phyloP scores from a whole-genome alignment of 2,797 vertebrate genomes.

The Mormyrus hasselquistii region DNA sequence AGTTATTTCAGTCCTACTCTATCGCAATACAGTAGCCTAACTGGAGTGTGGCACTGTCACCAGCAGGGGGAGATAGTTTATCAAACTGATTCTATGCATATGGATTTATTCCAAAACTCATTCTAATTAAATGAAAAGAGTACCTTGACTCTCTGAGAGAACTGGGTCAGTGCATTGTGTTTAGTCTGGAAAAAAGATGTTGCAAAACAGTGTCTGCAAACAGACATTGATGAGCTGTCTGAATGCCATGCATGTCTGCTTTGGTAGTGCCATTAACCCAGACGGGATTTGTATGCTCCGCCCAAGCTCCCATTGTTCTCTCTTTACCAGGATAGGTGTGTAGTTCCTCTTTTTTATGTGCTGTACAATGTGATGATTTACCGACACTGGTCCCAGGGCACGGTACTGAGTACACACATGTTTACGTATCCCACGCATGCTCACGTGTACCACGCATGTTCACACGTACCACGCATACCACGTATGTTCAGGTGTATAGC shows the following conservation, averaged over 20 bases:
- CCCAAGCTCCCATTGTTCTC: background rate
- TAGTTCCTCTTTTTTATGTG: background rate
- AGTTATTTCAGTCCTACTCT: background rate
- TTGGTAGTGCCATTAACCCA: background rate
- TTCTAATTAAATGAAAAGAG: background rate
- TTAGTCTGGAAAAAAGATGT: background rate
- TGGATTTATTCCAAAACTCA: background rate
- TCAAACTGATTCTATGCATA: background rate
- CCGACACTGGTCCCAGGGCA: background rate
- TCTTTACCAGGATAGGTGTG: background rate
- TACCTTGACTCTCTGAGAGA: background rate
- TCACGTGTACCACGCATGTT: background rate
- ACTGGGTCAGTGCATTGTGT: background rate
- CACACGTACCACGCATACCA: background rate
- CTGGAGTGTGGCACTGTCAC: slow-evolving; percentile 13
- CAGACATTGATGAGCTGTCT: background rate
- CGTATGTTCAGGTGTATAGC: background rate
- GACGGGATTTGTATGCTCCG: background rate
- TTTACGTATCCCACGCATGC: background rate
- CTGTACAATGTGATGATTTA: background rate
- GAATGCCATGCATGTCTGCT: background rate
- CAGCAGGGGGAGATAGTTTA: slow-evolving; percentile 58
- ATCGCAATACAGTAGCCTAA: background rate
- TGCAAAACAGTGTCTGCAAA: background rate
- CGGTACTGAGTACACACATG: background rate